Evolutionary conservation across 2,113 vertebrate species (phyloP).

Genomic region (Chloroceryle aenea): DNA sequence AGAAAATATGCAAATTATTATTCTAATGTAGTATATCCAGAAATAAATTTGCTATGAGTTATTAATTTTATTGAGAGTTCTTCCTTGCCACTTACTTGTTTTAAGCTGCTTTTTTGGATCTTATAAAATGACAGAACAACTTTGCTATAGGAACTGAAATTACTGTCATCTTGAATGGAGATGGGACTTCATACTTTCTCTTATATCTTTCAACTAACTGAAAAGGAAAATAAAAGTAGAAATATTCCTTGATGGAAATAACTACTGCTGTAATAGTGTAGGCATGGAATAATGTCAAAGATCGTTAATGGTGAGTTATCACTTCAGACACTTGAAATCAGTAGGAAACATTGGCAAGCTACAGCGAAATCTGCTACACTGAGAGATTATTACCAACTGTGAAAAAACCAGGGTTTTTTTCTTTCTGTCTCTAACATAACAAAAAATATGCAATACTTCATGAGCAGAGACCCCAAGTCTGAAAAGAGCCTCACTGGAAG

Average conservation of each 20-base stretch:
- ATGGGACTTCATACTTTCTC: background rate
- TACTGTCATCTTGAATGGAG: background rate
- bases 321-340: background rate
- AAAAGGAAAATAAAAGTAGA: background rate
- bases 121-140: background rate
- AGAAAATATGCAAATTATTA: conserved; percentile 38
- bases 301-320: background rate
- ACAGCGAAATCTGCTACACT: background rate
- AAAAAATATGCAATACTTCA: background rate
- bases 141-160: background rate
- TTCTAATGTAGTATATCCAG: background rate
- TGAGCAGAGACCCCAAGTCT: background rate
- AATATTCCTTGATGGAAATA: background rate
- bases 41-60: conserved; percentile 35
- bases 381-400: background rate
- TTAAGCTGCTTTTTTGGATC: background rate
- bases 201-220: background rate
- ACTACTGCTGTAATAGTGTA: background rate
- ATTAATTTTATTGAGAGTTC: conserved; percentile 30
- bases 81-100: background rate
- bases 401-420: background rate
- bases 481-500: background rate
- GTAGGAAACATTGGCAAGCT: background rate
- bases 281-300: background rate
- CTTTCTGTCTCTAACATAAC: background rate